These are phyloP conservation scores for Chaenodraco wilsoni DNA, from an alignment of 2,797 vertebrate genomes.

Conservation along the genomic window DNA sequence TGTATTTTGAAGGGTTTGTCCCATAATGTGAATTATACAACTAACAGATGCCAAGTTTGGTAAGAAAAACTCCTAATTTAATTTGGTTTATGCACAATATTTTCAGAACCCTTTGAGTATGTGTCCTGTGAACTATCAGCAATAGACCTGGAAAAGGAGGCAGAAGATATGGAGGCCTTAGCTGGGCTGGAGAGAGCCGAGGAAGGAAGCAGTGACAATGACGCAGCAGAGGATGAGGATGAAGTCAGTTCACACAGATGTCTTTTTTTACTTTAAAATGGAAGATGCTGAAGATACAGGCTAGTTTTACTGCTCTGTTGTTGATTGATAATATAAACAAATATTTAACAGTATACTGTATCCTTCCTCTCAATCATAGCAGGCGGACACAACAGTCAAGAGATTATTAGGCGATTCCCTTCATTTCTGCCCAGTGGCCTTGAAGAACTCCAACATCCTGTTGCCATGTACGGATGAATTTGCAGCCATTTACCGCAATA, in stretches of 20 bases:
- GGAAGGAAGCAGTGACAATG: slow-evolving; percentile 67
- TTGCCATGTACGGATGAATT: slow-evolving; percentile 82
- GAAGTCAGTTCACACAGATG: slow-evolving; percentile 54
- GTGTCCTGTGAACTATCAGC: slow-evolving; percentile 79
- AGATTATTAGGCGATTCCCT: slow-evolving; percentile 89
- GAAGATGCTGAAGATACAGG: background rate
- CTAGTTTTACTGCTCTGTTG: background rate
- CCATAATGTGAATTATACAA: background rate
- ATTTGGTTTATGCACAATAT: slow-evolving; percentile 24
- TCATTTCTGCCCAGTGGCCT: slow-evolving; percentile 92
- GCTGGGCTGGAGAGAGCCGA: slow-evolving; percentile 70
- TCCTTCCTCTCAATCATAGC: slow-evolving; percentile 63
- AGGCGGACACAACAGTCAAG: slow-evolving; percentile 79
- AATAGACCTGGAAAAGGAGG: slow-evolving; percentile 87
- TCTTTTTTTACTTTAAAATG: background rate
- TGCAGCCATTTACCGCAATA: slow-evolving; percentile 90
- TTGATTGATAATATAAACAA: background rate
- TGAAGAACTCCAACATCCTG: slow-evolving; percentile 88
- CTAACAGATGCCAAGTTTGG: background rate
- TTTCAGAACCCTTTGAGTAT: slow-evolving; percentile 85
- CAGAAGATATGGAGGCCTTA: slow-evolving; percentile 84
- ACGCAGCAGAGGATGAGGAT: slow-evolving; percentile 46
- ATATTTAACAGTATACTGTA: background rate
- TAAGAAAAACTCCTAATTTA: background rate
- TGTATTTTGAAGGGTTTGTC: background rate